A percentile compares a stretch with the other conserved stretches of the same genome.
Evolutionary conservation across 2,113 vertebrate species (phyloP).

Genomic region (Megaceryle torquata): DNA sequence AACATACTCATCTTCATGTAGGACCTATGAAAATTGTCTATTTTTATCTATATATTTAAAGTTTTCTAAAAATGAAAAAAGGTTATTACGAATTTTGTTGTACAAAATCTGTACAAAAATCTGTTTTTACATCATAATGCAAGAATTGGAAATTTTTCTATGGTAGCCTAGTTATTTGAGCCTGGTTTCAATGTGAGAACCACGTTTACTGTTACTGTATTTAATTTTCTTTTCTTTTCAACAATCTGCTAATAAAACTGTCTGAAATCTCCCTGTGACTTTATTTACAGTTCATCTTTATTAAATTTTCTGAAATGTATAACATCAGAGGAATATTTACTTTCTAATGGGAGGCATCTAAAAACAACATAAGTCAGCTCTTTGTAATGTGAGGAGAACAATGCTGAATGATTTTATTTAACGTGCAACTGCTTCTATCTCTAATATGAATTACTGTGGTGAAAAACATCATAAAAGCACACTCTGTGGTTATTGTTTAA

Average conservation of each 20-base stretch:
- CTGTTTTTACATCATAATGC: conserved; percentile 87
- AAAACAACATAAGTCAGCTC: conserved; percentile 85
- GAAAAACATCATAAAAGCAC: conserved; percentile 83
- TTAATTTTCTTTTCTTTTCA: conserved; percentile 88
- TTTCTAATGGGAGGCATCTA: conserved; percentile 82
- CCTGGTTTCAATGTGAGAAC: conserved; percentile 86
- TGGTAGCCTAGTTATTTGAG: conserved; percentile 84
- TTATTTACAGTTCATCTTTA: conserved; percentile 81
- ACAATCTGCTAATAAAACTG: conserved; percentile 89
- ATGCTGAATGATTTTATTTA: conserved; percentile 84
- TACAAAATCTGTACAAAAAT: conserved; percentile 89
- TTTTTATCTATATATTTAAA: conserved; percentile 91
- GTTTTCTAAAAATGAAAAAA: conserved; percentile 89
- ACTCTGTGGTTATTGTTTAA: conserved; percentile 87
- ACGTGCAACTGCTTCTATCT: conserved; percentile 83
- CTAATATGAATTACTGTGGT: conserved; percentile 83
- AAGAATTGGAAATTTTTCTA: conserved; percentile 87
- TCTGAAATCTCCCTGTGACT: conserved; percentile 81
- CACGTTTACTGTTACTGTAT: conserved; percentile 84
- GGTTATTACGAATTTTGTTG: conserved; percentile 89
- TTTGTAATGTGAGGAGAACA: conserved; percentile 78
- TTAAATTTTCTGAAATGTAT: conserved; percentile 78
- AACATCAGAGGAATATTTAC: conserved; percentile 81
- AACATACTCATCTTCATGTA: conserved; percentile 86
- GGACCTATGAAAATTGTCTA: conserved; percentile 89